Evolutionary conservation across 2,797 vertebrate genomes (phyloP).

Genomic region (Manis pentadactyla): DNA sequence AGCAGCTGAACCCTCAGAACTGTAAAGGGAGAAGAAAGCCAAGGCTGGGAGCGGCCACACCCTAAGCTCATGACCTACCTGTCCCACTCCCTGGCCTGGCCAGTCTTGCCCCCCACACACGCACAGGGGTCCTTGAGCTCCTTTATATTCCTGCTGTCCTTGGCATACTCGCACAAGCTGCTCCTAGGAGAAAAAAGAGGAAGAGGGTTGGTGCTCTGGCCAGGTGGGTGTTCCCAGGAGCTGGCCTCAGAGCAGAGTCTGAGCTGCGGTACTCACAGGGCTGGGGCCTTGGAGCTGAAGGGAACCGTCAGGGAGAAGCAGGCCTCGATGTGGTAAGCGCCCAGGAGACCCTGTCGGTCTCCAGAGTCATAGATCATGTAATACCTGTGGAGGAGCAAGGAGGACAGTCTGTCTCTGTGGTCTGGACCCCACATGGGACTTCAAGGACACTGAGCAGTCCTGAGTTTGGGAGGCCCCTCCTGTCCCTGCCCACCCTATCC

Average conservation of each 20-base stretch:
- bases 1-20: background rate
- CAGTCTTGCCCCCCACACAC: conserved; percentile 56
- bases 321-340: conserved; percentile 92
- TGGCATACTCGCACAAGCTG: conserved; percentile 90
- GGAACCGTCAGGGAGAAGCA: conserved; percentile 92
- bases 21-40: background rate
- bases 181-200: conserved; percentile 83
- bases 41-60: background rate
- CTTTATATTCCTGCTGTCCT: conserved; percentile 92
- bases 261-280: conserved; percentile 82
- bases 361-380: conserved; percentile 93
- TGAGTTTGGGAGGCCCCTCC: background rate
- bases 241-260: fast-evolving
- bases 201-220: no score
- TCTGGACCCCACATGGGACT: background rate
- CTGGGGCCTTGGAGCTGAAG: conserved; percentile 84
- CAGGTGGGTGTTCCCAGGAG: background rate
- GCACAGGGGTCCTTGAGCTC: conserved; percentile 90
- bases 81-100: background rate
- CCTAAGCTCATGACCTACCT: fast-evolving
- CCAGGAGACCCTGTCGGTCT: conserved; percentile 90
- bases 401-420: background rate
- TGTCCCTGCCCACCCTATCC: background rate
- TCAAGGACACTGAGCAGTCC: background rate
- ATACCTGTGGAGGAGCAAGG: conserved; percentile 79